Evolutionary conservation across 1,140 invertebrate genomes (phyloP).

Genomic region (Apis florea): DNA sequence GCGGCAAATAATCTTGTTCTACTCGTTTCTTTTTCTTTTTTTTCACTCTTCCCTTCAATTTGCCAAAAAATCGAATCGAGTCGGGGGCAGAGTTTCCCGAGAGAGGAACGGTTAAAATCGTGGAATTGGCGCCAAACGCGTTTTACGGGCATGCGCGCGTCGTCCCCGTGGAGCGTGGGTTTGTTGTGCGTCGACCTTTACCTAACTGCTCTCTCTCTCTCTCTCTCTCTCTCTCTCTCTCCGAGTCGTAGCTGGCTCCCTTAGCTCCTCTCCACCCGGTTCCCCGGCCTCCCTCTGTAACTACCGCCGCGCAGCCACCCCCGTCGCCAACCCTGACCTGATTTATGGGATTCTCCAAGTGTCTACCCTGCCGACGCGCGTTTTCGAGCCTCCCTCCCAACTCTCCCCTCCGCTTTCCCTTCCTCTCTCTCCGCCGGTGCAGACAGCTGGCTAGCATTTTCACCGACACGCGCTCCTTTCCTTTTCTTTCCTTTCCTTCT

Average conservation of each 20-base stretch:
- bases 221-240: background rate
- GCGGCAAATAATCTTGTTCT: no score
- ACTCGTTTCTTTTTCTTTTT: no score
- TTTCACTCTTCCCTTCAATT: no score
- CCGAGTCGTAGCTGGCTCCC: conserved; percentile 59
- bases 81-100: no score
- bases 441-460: conserved; percentile 79
- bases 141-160: conserved; percentile 63
- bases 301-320: conserved; percentile 68
- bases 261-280: conserved; percentile 31
- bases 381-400: conserved; percentile 61
- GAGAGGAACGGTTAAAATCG: no score
- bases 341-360: conserved; percentile 81
- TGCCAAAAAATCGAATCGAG: no score
- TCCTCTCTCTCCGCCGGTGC: conserved; percentile 20
- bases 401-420: conserved; percentile 22
- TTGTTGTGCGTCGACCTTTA: conserved; percentile 80
- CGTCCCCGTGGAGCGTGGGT: conserved; percentile 64
- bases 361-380: conserved; percentile 73
- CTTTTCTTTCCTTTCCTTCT: background rate
- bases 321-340: conserved; percentile 80
- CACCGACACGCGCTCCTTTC: conserved; percentile 33
- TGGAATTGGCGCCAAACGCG: conserved; percentile 66
- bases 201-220: conserved; percentile 66
- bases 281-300: conserved; percentile 52